A percentile compares a stretch with the other conserved stretches of the same genome.
Conservation (phyloP, 2,797 vertebrate genomes). For the Periophthalmus magnuspinnatus region DNA sequence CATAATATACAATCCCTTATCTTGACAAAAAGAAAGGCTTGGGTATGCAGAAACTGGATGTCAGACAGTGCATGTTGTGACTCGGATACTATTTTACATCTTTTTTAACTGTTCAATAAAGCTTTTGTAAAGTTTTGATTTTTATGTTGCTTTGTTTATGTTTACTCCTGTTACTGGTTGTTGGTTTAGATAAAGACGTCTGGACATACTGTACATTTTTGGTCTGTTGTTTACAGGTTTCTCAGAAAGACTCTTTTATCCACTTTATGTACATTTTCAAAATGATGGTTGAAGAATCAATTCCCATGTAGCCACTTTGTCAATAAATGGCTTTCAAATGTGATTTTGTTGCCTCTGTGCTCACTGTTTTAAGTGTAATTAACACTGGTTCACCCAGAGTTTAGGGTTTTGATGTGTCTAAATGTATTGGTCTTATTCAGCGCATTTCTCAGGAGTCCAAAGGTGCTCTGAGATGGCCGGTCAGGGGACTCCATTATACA, state of each 20-base stretch:
- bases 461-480: neutral
- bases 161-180: conserved; percentile 8
- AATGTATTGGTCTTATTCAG: no score
- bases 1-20: neutral
- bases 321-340: conserved; percentile 69
- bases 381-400: neutral
- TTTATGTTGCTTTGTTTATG: conserved; percentile 31
- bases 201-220: conserved; percentile 22
- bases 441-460: no score
- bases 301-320: conserved; percentile 55
- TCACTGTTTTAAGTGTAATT: neutral
- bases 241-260: conserved; percentile 14
- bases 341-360: conserved; percentile 4
- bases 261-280: conserved; percentile 25
- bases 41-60: conserved; percentile 19
- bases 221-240: conserved; percentile 36
- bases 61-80: conserved; percentile 59
- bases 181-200: conserved; percentile 8
- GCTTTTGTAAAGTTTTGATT: conserved; percentile 49
- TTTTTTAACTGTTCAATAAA: conserved; percentile 84
- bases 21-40: neutral
- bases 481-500: neutral
- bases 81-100: conserved; percentile 50
- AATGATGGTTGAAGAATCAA: conserved; percentile 38
- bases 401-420: no score